phyloP scores from a whole-genome alignment of 1,140 invertebrate genomes.

The Acromyrmex heyeri region DNA sequence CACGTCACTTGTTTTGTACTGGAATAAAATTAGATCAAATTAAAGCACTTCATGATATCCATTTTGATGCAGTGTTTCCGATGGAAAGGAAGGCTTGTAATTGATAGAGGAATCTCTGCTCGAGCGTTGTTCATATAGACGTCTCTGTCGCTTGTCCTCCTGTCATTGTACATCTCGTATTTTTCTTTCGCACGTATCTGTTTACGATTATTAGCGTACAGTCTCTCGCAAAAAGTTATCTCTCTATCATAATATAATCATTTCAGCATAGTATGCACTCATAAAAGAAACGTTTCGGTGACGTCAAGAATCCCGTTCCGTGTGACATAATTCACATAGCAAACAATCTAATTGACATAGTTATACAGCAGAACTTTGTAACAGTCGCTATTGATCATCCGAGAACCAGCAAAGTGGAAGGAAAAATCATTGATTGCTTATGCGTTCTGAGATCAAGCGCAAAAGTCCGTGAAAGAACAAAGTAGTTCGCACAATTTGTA shows the following conservation, averaged over 20 bases:
- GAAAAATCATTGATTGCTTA: slow-evolving; percentile 27
- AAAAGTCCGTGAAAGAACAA: background rate
- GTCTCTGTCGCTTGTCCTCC: background rate
- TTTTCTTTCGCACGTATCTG: slow-evolving; percentile 1
- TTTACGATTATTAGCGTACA: slow-evolving; percentile 9
- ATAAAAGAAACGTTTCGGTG: slow-evolving; percentile 26
- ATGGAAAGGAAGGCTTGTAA: background rate
- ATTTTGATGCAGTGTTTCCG: background rate
- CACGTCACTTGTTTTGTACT: background rate
- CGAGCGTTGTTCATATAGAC: background rate
- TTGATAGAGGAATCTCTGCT: background rate
- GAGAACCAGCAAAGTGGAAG: slow-evolving; percentile 13
- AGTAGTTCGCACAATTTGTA: background rate
- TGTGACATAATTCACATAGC: slow-evolving; percentile 19
- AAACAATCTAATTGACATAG: slow-evolving; percentile 50
- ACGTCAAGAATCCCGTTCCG: slow-evolving; percentile 33
- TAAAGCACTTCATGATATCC: background rate
- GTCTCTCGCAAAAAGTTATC: background rate
- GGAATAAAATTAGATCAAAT: slow-evolving; percentile 3
- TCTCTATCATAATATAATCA: background rate
- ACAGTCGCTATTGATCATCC: slow-evolving; percentile 46
- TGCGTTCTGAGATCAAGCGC: background rate
- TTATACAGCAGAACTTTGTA: slow-evolving; percentile 11
- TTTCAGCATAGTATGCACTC: background rate
- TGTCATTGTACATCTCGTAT: background rate